Evolutionary conservation across 2,113 vertebrate genomes (phyloP).

Genomic region (Elephantulus edwardii): DNA sequence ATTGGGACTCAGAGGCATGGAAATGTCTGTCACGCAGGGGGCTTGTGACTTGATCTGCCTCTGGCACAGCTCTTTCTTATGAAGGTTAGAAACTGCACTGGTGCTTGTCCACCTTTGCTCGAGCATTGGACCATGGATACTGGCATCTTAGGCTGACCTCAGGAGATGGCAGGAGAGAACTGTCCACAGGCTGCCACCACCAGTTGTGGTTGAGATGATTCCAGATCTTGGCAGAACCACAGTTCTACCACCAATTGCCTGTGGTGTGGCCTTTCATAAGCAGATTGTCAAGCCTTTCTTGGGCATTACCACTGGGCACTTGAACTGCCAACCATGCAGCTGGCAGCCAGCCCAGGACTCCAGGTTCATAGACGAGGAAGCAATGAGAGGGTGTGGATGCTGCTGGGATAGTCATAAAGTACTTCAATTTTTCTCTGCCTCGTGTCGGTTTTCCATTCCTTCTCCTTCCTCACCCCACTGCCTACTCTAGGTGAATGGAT

Average conservation of each 20-base stretch:
- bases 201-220: no score
- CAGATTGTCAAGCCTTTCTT: no score
- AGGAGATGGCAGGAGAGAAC: not conserved
- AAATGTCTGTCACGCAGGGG: not conserved
- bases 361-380: no score
- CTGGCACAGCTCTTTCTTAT: not conserved
- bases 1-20: not conserved
- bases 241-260: no score
- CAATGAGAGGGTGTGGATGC: no score
- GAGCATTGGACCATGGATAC: not conserved
- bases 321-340: no score
- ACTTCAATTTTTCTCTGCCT: not conserved
- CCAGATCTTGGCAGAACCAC: no score
- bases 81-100: not conserved
- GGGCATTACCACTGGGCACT: no score
- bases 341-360: no score
- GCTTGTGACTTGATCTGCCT: not conserved
- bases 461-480: not conserved
- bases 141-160: not conserved
- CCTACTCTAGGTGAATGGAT: not conserved
- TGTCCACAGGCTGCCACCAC: not conserved
- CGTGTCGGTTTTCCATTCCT: not conserved
- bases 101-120: not conserved
- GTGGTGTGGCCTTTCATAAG: no score
- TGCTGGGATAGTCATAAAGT: not conserved